Evolutionary conservation across 1,140 invertebrate genomes (phyloP).

Genomic region (Drosophila serrata): DNA sequence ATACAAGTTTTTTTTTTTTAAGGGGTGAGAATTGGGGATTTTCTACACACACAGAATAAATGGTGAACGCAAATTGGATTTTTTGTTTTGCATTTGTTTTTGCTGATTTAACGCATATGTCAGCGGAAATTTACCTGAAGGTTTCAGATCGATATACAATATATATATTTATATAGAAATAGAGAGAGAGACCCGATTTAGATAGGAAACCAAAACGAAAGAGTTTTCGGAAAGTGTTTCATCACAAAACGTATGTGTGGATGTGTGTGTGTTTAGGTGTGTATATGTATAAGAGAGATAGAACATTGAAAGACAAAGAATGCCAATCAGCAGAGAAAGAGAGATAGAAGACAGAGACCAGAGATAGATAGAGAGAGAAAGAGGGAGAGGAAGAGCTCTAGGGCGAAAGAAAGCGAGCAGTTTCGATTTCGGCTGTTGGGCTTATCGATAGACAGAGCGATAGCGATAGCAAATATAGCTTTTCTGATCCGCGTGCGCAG

Average conservation of each 20-base stretch:
- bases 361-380: conserved; percentile 6
- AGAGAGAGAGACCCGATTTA: conserved; percentile 26
- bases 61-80: conserved; percentile 46
- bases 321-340: conserved; percentile 45
- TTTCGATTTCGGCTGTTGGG: background rate
- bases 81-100: conserved; percentile 8
- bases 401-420: conserved; percentile 47
- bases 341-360: conserved; percentile 10
- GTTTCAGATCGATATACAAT: conserved; percentile 38
- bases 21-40: background rate
- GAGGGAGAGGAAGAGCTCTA: conserved; percentile 6
- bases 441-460: conserved; percentile 10
- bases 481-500: conserved; percentile 66
- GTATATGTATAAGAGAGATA: conserved; percentile 1
- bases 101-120: conserved; percentile 60
- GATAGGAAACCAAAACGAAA: conserved; percentile 23
- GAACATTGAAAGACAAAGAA: conserved; percentile 28
- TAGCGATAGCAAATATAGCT: conserved; percentile 45
- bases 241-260: conserved; percentile 1
- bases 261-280: conserved; percentile 3
- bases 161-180: conserved; percentile 36
- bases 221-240: conserved; percentile 23
- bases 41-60: conserved; percentile 51
- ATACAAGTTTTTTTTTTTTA: background rate
- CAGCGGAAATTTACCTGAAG: conserved; percentile 75